phyloP scores from a whole-genome alignment of 30 jellyfish, hydroid and myxozoan genomes.

The Sanderia malayensis region DNA sequence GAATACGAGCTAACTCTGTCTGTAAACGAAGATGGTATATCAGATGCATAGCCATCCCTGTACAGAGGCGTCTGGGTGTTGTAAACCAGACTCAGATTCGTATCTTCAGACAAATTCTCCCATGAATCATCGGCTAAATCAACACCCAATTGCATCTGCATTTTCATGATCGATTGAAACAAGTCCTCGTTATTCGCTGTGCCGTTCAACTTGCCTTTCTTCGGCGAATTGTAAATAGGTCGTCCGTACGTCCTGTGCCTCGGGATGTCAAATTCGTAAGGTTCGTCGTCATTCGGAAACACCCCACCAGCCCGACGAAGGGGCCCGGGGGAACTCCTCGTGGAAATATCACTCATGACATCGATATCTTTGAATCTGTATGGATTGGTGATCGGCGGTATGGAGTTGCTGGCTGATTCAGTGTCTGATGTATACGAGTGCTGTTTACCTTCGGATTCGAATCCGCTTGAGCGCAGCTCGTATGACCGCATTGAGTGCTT shows the following conservation, averaged over 20 bases:
- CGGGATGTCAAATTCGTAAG: slow-evolving; percentile 46
- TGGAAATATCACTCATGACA: slow-evolving; percentile 82
- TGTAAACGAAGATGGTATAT: slow-evolving; percentile 59
- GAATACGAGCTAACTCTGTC: slow-evolving; percentile 57
- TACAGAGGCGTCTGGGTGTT: slow-evolving; percentile 55
- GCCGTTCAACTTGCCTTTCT: slow-evolving; percentile 44
- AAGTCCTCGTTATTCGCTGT: slow-evolving; percentile 88
- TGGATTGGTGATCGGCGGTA: slow-evolving; percentile 35
- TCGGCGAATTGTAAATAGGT: slow-evolving; percentile 37
- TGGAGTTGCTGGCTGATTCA: slow-evolving; percentile 62
- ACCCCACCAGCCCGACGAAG: slow-evolving; percentile 54
- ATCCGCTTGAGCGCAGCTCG: slow-evolving; percentile 72
- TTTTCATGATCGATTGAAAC: slow-evolving; percentile 67
- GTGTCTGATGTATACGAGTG: slow-evolving; percentile 86
- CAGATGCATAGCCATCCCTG: slow-evolving; percentile 83
- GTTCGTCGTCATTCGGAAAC: slow-evolving; percentile 63
- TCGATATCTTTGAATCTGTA: slow-evolving; percentile 67
- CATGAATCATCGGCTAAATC: slow-evolving; percentile 90
- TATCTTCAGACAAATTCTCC: slow-evolving; percentile 78
- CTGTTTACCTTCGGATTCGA: slow-evolving; percentile 86
- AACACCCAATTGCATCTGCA: slow-evolving; percentile 88
- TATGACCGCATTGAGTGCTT: slow-evolving; percentile 59
- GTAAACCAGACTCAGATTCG: slow-evolving; percentile 57
- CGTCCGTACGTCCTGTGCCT: slow-evolving; percentile 69
- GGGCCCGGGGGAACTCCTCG: slow-evolving; percentile 87